Conservation (phyloP, 2,797 vertebrate genomes). For the Enteromius treurensis region DNA sequence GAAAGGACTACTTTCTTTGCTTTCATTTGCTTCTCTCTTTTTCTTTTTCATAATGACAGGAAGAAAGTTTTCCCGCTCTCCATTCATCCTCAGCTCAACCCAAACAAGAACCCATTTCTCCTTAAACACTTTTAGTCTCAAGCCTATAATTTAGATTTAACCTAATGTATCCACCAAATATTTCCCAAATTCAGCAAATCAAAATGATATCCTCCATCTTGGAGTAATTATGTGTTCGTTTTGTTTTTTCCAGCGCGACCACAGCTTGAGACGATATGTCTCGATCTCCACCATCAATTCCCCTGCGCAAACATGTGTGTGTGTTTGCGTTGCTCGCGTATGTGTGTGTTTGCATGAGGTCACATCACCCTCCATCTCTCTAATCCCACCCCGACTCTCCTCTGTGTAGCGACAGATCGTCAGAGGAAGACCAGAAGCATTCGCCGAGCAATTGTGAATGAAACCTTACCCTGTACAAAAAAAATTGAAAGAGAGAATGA, state of each 20-base stretch:
- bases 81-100: conserved; percentile 55
- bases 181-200: conserved; percentile 63
- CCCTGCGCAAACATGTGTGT: conserved; percentile 4
- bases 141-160: conserved; percentile 63
- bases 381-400: conserved; percentile 38
- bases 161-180: conserved; percentile 59
- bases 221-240: conserved; percentile 62
- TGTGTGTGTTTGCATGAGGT: conserved; percentile 55
- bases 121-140: conserved; percentile 55
- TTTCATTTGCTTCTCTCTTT: conserved; percentile 33
- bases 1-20: conserved; percentile 12
- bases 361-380: conserved; percentile 41
- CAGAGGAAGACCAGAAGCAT: conserved; percentile 54
- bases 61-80: conserved; percentile 38
- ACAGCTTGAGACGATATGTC: conserved; percentile 55
- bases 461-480: conserved; percentile 36
- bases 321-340: conserved; percentile 37
- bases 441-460: conserved; percentile 49
- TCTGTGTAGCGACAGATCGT: conserved; percentile 31
- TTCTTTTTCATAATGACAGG: conserved; percentile 35
- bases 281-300: conserved; percentile 50
- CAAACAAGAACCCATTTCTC: conserved; percentile 57
- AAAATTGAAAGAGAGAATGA: conserved; percentile 45
- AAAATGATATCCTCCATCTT: conserved; percentile 62
- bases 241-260: conserved; percentile 58